Percentiles rank a stretch among this genome's conserved stretches.
Conservation (phyloP, 2,888 invertebrate species). For the Nomada goodeniana region DNA sequence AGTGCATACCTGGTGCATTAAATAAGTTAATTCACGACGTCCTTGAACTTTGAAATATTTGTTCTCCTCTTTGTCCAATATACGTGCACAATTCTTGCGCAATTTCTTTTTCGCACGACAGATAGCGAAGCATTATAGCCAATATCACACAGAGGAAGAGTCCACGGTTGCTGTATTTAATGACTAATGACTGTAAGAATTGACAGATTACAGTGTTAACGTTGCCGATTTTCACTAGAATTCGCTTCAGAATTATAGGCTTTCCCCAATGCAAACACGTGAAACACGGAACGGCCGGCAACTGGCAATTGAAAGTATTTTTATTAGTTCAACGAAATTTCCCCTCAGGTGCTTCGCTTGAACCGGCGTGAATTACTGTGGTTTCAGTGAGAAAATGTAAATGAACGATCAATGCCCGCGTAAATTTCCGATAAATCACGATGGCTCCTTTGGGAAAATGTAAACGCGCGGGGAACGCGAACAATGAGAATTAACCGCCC, state of each 20-base stretch:
- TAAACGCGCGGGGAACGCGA: slow-evolving; percentile 3
- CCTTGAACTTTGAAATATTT: background rate
- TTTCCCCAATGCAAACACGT: background rate
- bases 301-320: background rate
- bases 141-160: background rate
- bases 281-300: too few relatives aligned
- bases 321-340: background rate
- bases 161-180: slow-evolving; percentile 6
- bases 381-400: background rate
- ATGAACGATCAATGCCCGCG: background rate
- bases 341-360: background rate
- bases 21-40: background rate
- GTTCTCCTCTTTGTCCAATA: background rate
- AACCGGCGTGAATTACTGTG: background rate
- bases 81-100: background rate
- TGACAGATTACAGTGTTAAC: background rate
- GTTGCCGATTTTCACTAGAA: background rate
- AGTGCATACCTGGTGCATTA: background rate
- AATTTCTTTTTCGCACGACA: background rate
- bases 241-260: too few relatives aligned
- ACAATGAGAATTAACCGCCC: background rate
- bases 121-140: slow-evolving; percentile 5
- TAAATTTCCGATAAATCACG: slow-evolving; percentile 25
- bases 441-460: background rate
- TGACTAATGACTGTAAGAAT: background rate